Conservation (phyloP, 2,888 invertebrate species). For the Drosophila kuntzei region DNA sequence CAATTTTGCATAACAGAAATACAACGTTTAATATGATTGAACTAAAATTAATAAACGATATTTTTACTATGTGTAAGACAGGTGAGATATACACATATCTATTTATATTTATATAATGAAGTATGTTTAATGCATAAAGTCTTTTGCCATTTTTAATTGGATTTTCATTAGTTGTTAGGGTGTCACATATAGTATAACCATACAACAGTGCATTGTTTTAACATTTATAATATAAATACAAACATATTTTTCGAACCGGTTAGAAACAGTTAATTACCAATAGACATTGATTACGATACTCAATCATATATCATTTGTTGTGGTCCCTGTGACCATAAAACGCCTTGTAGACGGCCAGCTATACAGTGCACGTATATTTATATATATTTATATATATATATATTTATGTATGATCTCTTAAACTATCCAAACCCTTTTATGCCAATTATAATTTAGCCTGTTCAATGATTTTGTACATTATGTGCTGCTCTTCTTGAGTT, state of each 20-base stretch:
- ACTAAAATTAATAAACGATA: slow-evolving; percentile 1
- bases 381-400: slow-evolving; percentile 25
- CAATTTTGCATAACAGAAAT: slow-evolving; percentile 23
- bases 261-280: slow-evolving; percentile 18
- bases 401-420: slow-evolving; percentile 27
- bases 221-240: slow-evolving; percentile 50
- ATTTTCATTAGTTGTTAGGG: slow-evolving; percentile 35
- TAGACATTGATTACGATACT: slow-evolving; percentile 28
- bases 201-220: slow-evolving; percentile 61
- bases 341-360: slow-evolving; percentile 48
- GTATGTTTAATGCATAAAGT: slow-evolving; percentile 53
- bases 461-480: slow-evolving; percentile 67
- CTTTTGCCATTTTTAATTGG: slow-evolving; percentile 50
- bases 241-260: slow-evolving; percentile 35
- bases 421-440: slow-evolving; percentile 27
- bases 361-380: slow-evolving; percentile 51
- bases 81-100: slow-evolving; percentile 13
- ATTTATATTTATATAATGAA: slow-evolving; percentile 19
- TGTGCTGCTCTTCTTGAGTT: slow-evolving; percentile 62
- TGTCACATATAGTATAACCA: slow-evolving; percentile 51
- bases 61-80: slow-evolving; percentile 17
- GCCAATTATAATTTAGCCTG: slow-evolving; percentile 61
- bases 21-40: slow-evolving; percentile 41
- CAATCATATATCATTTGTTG: slow-evolving; percentile 30
- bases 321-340: slow-evolving; percentile 71